Percentiles rank a stretch among this genome's conserved stretches.
Conservation (phyloP, 2,797 vertebrate species). For the Urosaurus nigricauda region DNA sequence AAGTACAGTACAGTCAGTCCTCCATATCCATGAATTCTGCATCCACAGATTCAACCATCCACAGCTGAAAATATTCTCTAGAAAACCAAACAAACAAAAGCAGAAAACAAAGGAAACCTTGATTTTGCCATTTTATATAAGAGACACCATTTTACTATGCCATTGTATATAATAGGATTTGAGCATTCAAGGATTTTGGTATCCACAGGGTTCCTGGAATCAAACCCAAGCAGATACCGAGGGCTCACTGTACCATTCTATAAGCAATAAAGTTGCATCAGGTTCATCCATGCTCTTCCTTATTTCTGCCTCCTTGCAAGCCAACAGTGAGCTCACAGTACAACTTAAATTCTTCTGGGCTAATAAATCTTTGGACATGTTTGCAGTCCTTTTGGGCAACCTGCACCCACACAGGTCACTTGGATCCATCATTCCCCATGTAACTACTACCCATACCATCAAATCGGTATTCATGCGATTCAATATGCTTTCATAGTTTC, state of each 20-base stretch:
- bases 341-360: conserved; percentile 76
- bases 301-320: conserved; percentile 60
- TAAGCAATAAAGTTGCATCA: conserved; percentile 48
- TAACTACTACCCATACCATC: conserved; percentile 62
- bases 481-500: conserved; percentile 57
- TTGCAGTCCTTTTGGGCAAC: conserved; percentile 63
- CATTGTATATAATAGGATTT: no score
- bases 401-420: conserved; percentile 61
- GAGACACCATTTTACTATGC: no score
- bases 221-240: no score
- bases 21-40: no score
- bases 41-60: no score
- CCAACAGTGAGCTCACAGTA: conserved; percentile 73
- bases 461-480: conserved; percentile 63
- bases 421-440: conserved; percentile 68
- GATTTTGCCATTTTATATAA: no score
- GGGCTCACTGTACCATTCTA: not conserved
- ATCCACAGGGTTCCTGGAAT: no score
- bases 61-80: no score
- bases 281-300: conserved; percentile 67
- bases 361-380: conserved; percentile 72
- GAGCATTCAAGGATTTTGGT: no score
- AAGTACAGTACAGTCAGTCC: not conserved
- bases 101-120: no score
- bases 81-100: no score